These are phyloP conservation scores for Chelon labrosus DNA, from an alignment of 2,797 vertebrate species.

Conservation along the genomic window DNA sequence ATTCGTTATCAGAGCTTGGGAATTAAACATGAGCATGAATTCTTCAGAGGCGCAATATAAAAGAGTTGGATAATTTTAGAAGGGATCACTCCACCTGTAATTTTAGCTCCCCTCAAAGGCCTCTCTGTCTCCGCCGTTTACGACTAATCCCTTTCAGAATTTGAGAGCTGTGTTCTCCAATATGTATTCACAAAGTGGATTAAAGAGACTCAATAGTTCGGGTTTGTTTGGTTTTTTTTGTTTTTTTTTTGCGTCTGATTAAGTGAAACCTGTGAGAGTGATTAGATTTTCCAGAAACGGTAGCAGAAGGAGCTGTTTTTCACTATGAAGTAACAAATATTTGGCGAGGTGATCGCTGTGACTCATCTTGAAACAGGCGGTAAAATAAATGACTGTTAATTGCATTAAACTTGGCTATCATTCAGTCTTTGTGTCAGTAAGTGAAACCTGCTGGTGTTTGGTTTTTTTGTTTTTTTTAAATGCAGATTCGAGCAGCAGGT, in stretches of 20 bases:
- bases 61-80: constrained; percentile 91
- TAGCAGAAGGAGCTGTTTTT: constrained; percentile 29
- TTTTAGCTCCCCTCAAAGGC: constrained; percentile 85
- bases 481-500: constrained; percentile 52
- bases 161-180: constrained; percentile 79
- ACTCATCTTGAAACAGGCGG: constrained; percentile 45
- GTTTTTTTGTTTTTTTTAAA: constrained; percentile 4
- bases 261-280: constrained; percentile 75
- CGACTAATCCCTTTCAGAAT: constrained; percentile 79
- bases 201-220: constrained; percentile 74
- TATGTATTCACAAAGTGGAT: constrained; percentile 81
- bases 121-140: constrained; percentile 80
- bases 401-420: constrained; percentile 33
- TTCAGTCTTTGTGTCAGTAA: constrained; percentile 34
- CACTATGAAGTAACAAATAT: constrained; percentile 43
- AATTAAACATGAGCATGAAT: constrained; percentile 91
- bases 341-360: constrained; percentile 19
- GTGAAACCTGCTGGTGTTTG: constrained; percentile 17
- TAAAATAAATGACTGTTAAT: constrained; percentile 50
- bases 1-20: constrained; percentile 86
- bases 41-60: constrained; percentile 86
- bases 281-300: constrained; percentile 71
- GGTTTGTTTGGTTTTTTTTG: constrained; percentile 32
- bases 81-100: constrained; percentile 89
- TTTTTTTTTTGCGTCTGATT: constrained; percentile 71